A percentile compares a stretch with the other conserved stretches of the same genome.
These are phyloP conservation scores for Agapostemon virescens DNA, from an alignment of 2,888 invertebrate genomes.

Conservation along the genomic window DNA sequence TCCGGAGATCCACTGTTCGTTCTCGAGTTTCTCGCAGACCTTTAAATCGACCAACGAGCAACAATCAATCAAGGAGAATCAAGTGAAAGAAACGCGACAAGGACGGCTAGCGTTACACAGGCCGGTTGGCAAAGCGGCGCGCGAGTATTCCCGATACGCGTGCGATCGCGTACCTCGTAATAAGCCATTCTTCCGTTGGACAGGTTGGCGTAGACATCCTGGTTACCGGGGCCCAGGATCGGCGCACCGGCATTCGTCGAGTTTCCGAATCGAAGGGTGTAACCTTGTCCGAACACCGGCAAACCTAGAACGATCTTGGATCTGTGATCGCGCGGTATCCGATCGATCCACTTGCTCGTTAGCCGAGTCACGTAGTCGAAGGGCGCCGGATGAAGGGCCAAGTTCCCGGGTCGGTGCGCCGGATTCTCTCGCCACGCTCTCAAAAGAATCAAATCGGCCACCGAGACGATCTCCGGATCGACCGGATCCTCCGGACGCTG, in stretches of 20 bases:
- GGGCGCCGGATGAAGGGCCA: conserved; percentile 73
- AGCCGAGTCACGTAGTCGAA: conserved; percentile 66
- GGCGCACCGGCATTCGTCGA: conserved; percentile 83
- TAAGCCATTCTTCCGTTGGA: conserved; percentile 86
- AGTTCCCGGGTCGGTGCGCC: conserved; percentile 58
- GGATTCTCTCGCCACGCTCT: conserved; percentile 83
- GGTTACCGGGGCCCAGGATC: conserved; percentile 84
- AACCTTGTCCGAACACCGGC: conserved; percentile 88
- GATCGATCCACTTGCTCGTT: conserved; percentile 72
- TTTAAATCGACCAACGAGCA: conserved; percentile 62
- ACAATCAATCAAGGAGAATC: too few relatives aligned
- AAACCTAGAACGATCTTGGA: conserved; percentile 87
- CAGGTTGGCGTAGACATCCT: conserved; percentile 86
- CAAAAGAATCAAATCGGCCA: conserved; percentile 86
- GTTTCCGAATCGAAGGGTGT: conserved; percentile 84
- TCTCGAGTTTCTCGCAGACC: conserved; percentile 83
- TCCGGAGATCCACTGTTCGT: conserved; percentile 82
- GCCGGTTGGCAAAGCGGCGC: too few relatives aligned
- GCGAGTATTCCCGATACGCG: background rate
- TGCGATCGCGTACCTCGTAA: conserved; percentile 84
- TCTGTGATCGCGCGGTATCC: conserved; percentile 83
- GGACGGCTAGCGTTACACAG: too few relatives aligned
- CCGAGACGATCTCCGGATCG: conserved; percentile 83
- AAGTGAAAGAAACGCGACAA: too few relatives aligned
- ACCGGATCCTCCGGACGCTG: conserved; percentile 85